Base-by-base conservation (phyloP, 2,113 vertebrate species). In the Phycodurus eques region DNA sequence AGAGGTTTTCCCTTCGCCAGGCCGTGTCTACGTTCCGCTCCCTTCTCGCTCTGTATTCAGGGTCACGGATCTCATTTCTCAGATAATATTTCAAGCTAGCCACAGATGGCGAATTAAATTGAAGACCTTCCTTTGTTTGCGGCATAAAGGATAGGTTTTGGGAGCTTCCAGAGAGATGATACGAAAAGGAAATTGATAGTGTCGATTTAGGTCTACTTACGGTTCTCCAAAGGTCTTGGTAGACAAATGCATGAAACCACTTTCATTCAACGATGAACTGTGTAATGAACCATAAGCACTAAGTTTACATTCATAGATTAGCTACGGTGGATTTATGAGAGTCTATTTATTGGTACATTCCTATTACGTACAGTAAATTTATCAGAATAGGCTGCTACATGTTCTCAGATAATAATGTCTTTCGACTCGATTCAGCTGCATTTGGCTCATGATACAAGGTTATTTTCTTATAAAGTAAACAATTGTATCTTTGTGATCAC, bases 1-100 rank as follows among this genome's bases (percentile, higher is more conserved):
- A 81, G 74, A 78, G 77, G 67, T 75, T 80, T 62, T 57, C 74
- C 72, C 54, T 54, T 76, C 80, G 66, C 76, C 87, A 85, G 80
- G 76, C 85, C 85, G 77, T 60, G 86, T 79, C 81, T 81, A 80
- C 39, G 63, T 85, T 72, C 73, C 14, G 59, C 79, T 81, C 81
- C 76, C 71, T 61, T 69, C 83, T 51, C 83, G 69, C 88, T 92
- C 84, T 77, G 90, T 93, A 94, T 94, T 94, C 93, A 92, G 90
- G 90, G 91, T 92, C 93, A 94, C 93, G 92, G 90, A 93, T 94
- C 89, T 93, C 92, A 94, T 94, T 91, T 94, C 91, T 91, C 79
- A 84, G 88, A 88, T 92, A 92, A 93, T 93, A 91, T 93, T 90
- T 92, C 90, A 89, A 92, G 90, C 88, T 78, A 80, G 83, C 75